These are phyloP conservation scores for Herminia tarsipennalis DNA, from an alignment of 2,888 invertebrate genomes.

Conservation along the genomic window DNA sequence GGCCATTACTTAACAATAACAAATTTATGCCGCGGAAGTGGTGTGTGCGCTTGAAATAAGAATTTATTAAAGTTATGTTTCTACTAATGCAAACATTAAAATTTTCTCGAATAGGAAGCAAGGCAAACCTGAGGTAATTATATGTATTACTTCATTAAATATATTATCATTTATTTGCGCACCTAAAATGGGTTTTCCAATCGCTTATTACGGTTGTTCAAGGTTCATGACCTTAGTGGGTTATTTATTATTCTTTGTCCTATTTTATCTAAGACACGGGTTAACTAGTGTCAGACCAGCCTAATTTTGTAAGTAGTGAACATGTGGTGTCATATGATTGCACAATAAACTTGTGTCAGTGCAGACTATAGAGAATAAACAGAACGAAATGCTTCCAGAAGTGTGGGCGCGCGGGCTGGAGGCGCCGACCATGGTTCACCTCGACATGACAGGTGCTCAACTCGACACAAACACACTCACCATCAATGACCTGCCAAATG, in stretches of 20 bases:
- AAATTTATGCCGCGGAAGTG: slow-evolving; percentile 51
- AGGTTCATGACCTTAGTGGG: slow-evolving; percentile 67
- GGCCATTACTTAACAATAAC: slow-evolving; percentile 49
- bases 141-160: slow-evolving; percentile 35
- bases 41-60: slow-evolving; percentile 53
- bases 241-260: slow-evolving; percentile 54
- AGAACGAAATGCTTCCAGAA: slow-evolving; percentile 59
- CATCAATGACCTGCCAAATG: slow-evolving; percentile 83
- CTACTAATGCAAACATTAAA: slow-evolving; percentile 74
- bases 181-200: slow-evolving; percentile 21
- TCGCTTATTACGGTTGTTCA: slow-evolving; percentile 52
- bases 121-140: slow-evolving; percentile 72
- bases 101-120: slow-evolving; percentile 72
- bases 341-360: slow-evolving; percentile 18
- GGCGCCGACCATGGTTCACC: slow-evolving; percentile 75
- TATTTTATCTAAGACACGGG: slow-evolving; percentile 28
- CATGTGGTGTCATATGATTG: slow-evolving; percentile 20
- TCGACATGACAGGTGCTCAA: slow-evolving; percentile 74
- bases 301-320: slow-evolving; percentile 7
- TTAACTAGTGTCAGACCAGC: slow-evolving; percentile 16
- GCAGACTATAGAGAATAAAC: slow-evolving; percentile 15
- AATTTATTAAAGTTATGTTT: slow-evolving; percentile 79
- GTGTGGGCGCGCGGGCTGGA: slow-evolving; percentile 51
- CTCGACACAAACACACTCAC: slow-evolving; percentile 61
- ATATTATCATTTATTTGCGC: slow-evolving; percentile 28